Conservation (phyloP, 2,888 invertebrate species). For the Cantharis flavilabris region DNA sequence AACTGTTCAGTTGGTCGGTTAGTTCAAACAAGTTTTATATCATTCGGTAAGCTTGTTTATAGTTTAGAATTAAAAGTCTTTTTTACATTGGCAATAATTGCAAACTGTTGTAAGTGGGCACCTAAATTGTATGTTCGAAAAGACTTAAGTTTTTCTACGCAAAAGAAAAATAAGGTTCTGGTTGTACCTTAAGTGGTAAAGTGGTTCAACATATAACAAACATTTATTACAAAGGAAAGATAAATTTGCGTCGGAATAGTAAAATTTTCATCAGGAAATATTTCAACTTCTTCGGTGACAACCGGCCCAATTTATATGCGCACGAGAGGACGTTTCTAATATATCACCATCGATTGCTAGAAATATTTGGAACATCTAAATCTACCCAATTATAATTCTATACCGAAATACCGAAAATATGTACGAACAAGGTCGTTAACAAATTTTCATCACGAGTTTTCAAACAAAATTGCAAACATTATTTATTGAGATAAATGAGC, state of each 20-base stretch:
- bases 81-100: constrained; percentile 18
- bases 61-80: constrained; percentile 24
- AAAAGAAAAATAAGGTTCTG: not conserved
- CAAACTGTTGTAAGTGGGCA: not conserved
- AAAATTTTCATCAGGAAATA: not conserved
- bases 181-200: not conserved
- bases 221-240: not conserved
- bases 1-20: constrained; percentile 29
- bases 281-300: not conserved
- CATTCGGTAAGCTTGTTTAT: constrained; percentile 29
- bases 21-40: constrained; percentile 32
- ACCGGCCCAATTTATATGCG: not conserved
- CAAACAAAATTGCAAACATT: not conserved
- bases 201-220: not conserved
- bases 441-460: not conserved
- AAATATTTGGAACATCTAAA: not conserved
- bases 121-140: not conserved
- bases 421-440: not conserved
- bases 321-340: not conserved
- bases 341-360: not conserved
- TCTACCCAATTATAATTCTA: not conserved
- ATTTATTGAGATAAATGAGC: not conserved
- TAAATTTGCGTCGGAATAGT: not conserved
- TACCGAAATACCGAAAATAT: not conserved
- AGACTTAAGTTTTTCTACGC: not conserved